phyloP scores from a whole-genome alignment of 2,888 invertebrate genomes.

The Andrena flavipes region DNA sequence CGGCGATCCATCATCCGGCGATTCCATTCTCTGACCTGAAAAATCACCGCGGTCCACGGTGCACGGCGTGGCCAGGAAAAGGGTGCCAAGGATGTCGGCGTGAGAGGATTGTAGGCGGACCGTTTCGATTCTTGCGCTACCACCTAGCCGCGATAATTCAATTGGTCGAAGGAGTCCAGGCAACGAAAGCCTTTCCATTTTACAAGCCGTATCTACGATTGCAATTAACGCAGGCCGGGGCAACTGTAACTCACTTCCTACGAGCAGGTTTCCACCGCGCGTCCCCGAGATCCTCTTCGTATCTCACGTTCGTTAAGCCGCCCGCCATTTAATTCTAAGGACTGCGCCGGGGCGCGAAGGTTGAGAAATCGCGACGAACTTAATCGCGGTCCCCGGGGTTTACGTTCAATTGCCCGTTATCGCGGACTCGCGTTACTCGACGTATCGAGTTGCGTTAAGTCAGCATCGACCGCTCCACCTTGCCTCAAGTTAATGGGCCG shows the following conservation, averaged over 20 bases:
- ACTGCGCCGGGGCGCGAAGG: not conserved
- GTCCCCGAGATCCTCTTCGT: not conserved
- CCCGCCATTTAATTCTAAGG: not conserved
- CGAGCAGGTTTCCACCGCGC: no score
- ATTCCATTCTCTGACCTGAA: constrained; percentile 49
- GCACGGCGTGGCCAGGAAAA: constrained; percentile 7
- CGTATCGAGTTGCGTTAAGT: constrained; percentile 23
- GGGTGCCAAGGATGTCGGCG: constrained; percentile 44
- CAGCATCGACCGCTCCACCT: constrained; percentile 1
- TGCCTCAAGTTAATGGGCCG: constrained; percentile 15
- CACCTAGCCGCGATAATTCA: not conserved
- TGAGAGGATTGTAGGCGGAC: constrained; percentile 27
- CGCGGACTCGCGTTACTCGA: constrained; percentile 8
- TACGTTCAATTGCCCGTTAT: constrained; percentile 18
- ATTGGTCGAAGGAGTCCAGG: constrained; percentile 1
- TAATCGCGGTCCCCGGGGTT: not conserved
- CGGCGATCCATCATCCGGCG: constrained; percentile 25
- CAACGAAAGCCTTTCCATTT: not conserved
- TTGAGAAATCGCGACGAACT: not conserved
- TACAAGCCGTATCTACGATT: not conserved
- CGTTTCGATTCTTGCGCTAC: constrained; percentile 26
- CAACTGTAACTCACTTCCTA: no score
- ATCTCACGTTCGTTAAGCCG: not conserved
- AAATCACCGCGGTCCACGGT: constrained; percentile 31
- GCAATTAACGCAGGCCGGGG: no score